Evolutionary conservation across 2,113 vertebrate species (phyloP), one percentile per base, ranked within the genome.

Genomic region (Haliaeetus leucogaster): DNA sequence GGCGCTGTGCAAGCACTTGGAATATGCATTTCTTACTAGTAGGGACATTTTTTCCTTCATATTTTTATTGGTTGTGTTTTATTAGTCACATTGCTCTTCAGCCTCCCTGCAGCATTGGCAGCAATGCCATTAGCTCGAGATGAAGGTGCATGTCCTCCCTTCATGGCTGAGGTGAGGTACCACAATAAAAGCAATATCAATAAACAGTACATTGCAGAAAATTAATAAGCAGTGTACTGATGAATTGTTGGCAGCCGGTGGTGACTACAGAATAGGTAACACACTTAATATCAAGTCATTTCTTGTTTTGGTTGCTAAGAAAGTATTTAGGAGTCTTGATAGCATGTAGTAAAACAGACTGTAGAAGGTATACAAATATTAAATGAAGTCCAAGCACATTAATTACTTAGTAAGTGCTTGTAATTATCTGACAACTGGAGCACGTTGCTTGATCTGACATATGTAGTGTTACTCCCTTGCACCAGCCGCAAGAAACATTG

Each of bases 61-160:
- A 96, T 96, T 97, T 98, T 97, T 97, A 97, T 96, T 95, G 78
- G 72, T n/a, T 83, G 36, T 96, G 95, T 94, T 89, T 93, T 96
- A 94, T 97, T 91, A 95, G 94, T 76, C 89, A 68, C 78, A 79
- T 96, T 86, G 79, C 78, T 98, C 97, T 97, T 96, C 96, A 96
- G 94, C 87, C 92, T 97, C 95, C 97, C 65, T 68, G 89, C 93
- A 91, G 96, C 86, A 71, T 59, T 52, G 43, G 92, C 79, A 82
- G 87, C 92, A 82, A 47, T 52, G 66, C 82, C 95, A 84, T 92
- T 91, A 84, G 83, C 88, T 82, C 2, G 30, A 94, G 93, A 81
- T 94, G 93, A 95, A 95, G 85, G 92, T 89, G 67, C 45, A 10
- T 91, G 53, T 97, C 86, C 82, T 93, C 81, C 84, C 95, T 94